A percentile compares a stretch with the other conserved stretches of the same genome.
phyloP scores from a whole-genome alignment of 2,888 invertebrate species.

The Agrotis segetum region DNA sequence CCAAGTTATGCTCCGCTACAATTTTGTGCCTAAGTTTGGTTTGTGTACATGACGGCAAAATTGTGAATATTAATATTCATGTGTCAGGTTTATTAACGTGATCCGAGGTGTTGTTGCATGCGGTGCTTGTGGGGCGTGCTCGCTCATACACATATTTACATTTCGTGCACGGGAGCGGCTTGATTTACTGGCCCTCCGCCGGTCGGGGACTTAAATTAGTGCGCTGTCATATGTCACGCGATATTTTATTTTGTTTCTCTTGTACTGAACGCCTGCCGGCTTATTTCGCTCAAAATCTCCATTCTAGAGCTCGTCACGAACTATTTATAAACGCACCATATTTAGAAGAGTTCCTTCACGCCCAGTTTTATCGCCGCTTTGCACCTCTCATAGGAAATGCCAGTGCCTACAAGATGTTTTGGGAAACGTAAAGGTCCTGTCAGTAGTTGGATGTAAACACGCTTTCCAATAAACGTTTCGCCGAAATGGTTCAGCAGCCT shows the following conservation, averaged over 20 bases:
- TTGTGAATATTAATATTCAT: conserved; percentile 84
- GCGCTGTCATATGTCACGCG: conserved; percentile 86
- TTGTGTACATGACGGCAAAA: conserved; percentile 65
- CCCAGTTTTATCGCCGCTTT: conserved; percentile 65
- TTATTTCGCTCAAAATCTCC: conserved; percentile 82
- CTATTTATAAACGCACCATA: conserved; percentile 87
- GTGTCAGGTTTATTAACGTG: conserved; percentile 79
- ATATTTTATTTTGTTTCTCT: conserved; percentile 84
- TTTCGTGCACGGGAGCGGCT: conserved; percentile 85
- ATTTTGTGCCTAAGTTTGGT: conserved; percentile 16
- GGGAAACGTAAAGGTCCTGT: conserved; percentile 50
- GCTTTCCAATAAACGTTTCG: conserved; percentile 55
- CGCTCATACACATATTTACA: conserved; percentile 82
- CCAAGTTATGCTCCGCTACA: conserved; percentile 1
- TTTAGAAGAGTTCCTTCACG: conserved; percentile 78
- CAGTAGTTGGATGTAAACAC: conserved; percentile 61
- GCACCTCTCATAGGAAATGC: conserved; percentile 59
- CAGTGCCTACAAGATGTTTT: conserved; percentile 27
- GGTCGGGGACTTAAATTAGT: conserved; percentile 87
- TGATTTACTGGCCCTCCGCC: conserved; percentile 85
- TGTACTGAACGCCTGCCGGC: conserved; percentile 72
- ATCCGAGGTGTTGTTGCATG: conserved; percentile 80
- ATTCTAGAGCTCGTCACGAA: conserved; percentile 81
- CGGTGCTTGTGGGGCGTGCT: conserved; percentile 83
- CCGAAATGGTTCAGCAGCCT: conserved; percentile 35